A percentile compares a stretch with the other conserved stretches of the same genome.
These are phyloP conservation scores for Mesorhabditis belari DNA, from an alignment of 2,888 invertebrate genomes.

Conservation along the genomic window DNA sequence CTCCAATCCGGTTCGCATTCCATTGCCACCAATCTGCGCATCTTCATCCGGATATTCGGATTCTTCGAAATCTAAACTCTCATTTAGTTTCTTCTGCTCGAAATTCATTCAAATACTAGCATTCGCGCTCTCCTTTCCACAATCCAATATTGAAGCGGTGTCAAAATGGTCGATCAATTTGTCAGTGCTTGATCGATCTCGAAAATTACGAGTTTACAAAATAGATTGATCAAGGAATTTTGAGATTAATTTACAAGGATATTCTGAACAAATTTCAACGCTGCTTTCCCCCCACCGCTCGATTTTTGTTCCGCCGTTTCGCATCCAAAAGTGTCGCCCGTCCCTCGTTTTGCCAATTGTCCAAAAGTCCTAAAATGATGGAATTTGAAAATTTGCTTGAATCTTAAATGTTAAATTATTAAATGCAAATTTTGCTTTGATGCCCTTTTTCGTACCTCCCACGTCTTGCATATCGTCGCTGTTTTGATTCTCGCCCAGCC, in stretches of 20 bases:
- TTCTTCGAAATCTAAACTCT: constrained; percentile 4
- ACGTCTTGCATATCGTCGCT: constrained; percentile 23
- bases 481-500: constrained; percentile 22
- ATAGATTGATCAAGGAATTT: no score
- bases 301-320: neutral
- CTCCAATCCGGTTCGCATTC: constrained; percentile 10
- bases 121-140: constrained; percentile 5
- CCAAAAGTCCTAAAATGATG: constrained; percentile 1
- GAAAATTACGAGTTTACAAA: no score
- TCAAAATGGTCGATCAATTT: constrained; percentile 19
- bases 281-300: neutral
- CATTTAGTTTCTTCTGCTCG: no score
- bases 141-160: constrained; percentile 6
- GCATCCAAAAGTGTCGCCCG: constrained; percentile 2
- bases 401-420: no score
- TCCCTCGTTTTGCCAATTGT: constrained; percentile 5
- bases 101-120: no score
- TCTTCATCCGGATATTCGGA: constrained; percentile 18
- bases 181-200: constrained; percentile 18
- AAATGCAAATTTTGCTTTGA: no score
- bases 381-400: neutral
- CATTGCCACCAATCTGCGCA: constrained; percentile 12
- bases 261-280: no score
- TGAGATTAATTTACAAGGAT: no score
- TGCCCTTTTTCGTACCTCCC: no score